Evolutionary conservation across 2,888 invertebrate species (phyloP), one percentile per base, ranked within the genome.

Genomic region (Erpobdella octoculata): DNA sequence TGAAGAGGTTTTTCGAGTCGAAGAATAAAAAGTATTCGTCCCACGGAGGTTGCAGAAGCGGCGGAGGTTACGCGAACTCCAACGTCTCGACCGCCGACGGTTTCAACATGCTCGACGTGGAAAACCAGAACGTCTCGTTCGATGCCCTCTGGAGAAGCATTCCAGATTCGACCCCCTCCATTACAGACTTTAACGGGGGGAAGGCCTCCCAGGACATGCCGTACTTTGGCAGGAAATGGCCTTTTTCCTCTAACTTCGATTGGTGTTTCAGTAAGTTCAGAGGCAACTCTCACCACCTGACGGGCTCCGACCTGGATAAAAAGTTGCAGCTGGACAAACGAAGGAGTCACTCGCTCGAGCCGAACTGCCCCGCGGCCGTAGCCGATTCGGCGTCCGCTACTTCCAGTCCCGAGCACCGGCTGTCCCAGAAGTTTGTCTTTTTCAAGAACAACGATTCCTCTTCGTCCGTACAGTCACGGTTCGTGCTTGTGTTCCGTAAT

Each of bases 251-350:
- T 37, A 69, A 69, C 35, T 69, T 69, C 37, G 69, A 46, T 36
- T 69, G 69, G 69, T 69, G 69, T 35, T 37, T 69, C 58, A 69
- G 58, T 37, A 69, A 69, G 28, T 46, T 69, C 35, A 38, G 37
- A 69, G 58, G 58, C 25, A 25, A 21, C n/a, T 25, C 21, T 2
- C 18, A 33, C 35, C 9, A 31, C 5, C 35, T n/a, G 35, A 46
- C 38, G 37, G 53, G 65, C 21, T 37, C 37, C n/a, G n/a, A 65
- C 62, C 31, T 33, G 68, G 21, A 28, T 9, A 48, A 46, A 5
- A 21, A 46, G 12, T 8, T 62, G 4, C 31, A 62, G 12, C 33
- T 33, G 5, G 58, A n/a, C 18, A 69, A 69, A 25, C 15, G 69
- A 31, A 69, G 69, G 37, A 69, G 69, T 69, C 69, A 69, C 31